These are phyloP conservation scores for Cephus pygmeus DNA, from an alignment of 2,888 invertebrate species.

Conservation along the genomic window DNA sequence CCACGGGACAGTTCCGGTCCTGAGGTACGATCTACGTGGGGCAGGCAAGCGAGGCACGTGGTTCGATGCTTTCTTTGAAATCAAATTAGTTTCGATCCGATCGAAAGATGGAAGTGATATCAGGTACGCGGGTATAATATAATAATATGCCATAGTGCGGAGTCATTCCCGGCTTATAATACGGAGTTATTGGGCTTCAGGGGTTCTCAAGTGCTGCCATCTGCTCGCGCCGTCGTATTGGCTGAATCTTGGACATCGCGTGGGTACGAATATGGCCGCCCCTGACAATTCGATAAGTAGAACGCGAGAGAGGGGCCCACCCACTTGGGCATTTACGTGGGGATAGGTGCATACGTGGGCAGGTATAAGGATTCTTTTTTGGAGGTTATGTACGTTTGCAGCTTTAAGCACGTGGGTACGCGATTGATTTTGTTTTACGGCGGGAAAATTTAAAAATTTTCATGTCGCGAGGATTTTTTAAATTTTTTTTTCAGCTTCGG, in stretches of 20 bases:
- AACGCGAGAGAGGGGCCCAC: neutral
- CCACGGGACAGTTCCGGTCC: too few relatives aligned
- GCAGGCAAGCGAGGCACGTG: slow-evolving; percentile 23
- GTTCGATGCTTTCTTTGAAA: slow-evolving; percentile 47
- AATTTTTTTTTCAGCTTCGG: too few relatives aligned
- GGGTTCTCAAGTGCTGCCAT: slow-evolving; percentile 24
- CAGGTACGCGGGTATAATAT: slow-evolving; percentile 39
- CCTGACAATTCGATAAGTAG: slow-evolving; percentile 1
- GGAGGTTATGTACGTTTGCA: too few relatives aligned
- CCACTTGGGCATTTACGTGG: neutral
- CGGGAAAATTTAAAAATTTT: neutral
- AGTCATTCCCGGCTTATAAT: slow-evolving; percentile 48
- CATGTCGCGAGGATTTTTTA: neutral
- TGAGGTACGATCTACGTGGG: neutral
- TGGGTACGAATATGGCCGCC: neutral
- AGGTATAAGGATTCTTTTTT: too few relatives aligned
- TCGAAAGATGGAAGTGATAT: slow-evolving; percentile 43
- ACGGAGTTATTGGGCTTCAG: slow-evolving; percentile 37
- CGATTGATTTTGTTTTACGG: neutral
- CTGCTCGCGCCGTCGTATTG: neutral
- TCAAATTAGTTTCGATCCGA: slow-evolving; percentile 53
- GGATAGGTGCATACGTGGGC: neutral
- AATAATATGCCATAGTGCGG: slow-evolving; percentile 42
- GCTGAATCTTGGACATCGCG: too few relatives aligned
- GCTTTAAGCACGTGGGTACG: too few relatives aligned